A percentile compares a stretch with the other conserved stretches of the same genome.
Conservation (phyloP, 1,140 invertebrate genomes). For the Mycetomoellerius zeteki region DNA sequence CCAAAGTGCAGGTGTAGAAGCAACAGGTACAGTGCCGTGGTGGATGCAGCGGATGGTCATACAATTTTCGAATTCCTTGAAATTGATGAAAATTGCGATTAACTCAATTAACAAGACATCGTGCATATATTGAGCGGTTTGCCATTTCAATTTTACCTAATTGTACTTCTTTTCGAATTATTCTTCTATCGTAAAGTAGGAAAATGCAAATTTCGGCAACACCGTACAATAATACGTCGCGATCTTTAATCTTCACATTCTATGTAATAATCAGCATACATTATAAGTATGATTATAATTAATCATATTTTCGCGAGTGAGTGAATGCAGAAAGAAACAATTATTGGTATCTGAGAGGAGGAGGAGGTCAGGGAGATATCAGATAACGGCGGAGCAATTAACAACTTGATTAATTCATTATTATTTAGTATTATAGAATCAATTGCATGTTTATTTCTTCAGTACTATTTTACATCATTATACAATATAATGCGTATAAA, state of each 20-base stretch:
- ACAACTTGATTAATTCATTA: too few species aligned
- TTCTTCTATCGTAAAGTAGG: not conserved
- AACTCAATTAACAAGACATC: not conserved
- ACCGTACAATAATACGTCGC: not conserved
- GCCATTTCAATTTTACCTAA: not conserved
- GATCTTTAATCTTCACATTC: not conserved
- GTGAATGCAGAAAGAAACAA: not conserved
- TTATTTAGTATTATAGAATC: not conserved
- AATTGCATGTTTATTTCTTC: not conserved
- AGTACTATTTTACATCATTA: not conserved
- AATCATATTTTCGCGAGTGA: not conserved
- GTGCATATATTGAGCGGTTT: not conserved
- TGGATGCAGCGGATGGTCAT: not conserved
- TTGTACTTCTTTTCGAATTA: not conserved
- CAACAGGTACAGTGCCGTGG: not conserved
- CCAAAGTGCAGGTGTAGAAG: not conserved
- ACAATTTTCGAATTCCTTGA: not conserved
- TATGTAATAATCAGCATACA: not conserved
- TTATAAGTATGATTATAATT: slow-evolving; percentile 1
- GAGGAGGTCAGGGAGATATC: not conserved
- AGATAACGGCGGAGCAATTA: not conserved
- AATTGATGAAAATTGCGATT: not conserved
- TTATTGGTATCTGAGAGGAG: not conserved
- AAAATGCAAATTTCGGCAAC: not conserved
- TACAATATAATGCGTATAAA: not conserved